Evolutionary conservation across 2,113 vertebrate species (phyloP), one percentile per base, ranked within the genome.

Genomic region (Cyprinodon variegatus): DNA sequence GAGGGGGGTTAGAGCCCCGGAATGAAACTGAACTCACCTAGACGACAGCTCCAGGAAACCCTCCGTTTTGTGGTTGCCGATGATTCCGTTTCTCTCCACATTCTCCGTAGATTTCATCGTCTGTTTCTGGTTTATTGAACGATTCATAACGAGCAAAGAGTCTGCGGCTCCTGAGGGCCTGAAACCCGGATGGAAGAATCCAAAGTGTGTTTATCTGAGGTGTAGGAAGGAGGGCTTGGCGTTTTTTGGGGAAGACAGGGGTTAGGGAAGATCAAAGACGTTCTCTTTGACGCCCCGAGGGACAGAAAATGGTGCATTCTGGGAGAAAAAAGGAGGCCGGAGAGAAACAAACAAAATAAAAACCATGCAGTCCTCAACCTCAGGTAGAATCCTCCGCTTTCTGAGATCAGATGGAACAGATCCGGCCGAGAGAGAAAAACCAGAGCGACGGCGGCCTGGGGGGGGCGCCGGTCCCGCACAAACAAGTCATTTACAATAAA

Each of bases 221-320:
- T 75, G 70, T 71, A 39, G 67, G 64, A 65, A 79, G 78, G 78
- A 61, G 48, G 77, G 73, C 12, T 10, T 64, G 22, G 60, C 17
- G 1, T 82, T 80, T 66, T 39, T 85, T 84, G 60, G 82, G 85
- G 88, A 88, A 88, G 80, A 85, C 78, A 74, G 72, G 84, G 89
- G 84, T 83, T 79, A 78, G 71, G 82, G 77, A 90, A 77, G 83
- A 92, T 91, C 87, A 90, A 84, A 94, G 84, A 94, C 93, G 83
- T 89, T 95, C 94, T 93, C 82, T 70, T 87, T 76, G 92, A 86
- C 72, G 88, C 94, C 94, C 29, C 92, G 86, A 79, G 93, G 93
- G 91, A 82, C 82, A 90, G 72, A 66, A 77, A 86, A 87, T 85
- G 86, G 90, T 92, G 90, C 78, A 72, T 93, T 93, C 92, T 92